Evolutionary conservation across 92 coral and sea anemone species (phyloP).

Genomic region (Blastomussa wellsi): DNA sequence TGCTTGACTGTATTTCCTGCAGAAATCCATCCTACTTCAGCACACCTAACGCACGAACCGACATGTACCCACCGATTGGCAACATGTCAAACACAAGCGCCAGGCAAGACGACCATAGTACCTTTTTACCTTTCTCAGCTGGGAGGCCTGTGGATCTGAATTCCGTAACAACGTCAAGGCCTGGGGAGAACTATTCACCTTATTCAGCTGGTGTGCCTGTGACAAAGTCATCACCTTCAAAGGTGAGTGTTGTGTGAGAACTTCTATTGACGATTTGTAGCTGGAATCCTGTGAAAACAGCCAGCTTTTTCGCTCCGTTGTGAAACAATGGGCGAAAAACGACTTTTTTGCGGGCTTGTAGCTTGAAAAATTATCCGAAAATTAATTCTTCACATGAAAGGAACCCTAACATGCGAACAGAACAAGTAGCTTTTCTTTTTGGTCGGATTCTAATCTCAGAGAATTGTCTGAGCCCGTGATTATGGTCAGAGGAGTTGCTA

Average conservation of each 20-base stretch:
- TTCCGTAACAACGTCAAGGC: slow-evolving; percentile 27
- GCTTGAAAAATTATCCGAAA: background rate
- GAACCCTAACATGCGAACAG: background rate
- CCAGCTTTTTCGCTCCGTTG: background rate
- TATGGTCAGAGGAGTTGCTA: background rate
- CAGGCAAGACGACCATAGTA: slow-evolving; percentile 39
- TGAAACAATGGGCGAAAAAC: background rate
- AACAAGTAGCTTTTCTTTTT: background rate
- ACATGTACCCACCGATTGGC: slow-evolving; percentile 57
- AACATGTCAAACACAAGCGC: slow-evolving; percentile 54
- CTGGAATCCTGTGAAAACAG: background rate
- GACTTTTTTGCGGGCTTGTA: background rate
- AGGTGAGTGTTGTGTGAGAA: slow-evolving; percentile 20
- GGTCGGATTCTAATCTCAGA: background rate
- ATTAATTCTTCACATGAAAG: background rate
- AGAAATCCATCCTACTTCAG: slow-evolving; percentile 49
- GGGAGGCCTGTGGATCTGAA: slow-evolving; percentile 42
- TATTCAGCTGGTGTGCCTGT: slow-evolving; percentile 36
- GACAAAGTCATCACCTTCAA: slow-evolving; percentile 34
- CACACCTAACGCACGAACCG: slow-evolving; percentile 48
- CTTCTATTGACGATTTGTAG: background rate
- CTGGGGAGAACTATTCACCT: slow-evolving; percentile 11
- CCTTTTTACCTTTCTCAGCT: slow-evolving; percentile 30
- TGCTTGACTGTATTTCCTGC: too few species aligned
- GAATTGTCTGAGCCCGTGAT: background rate